Conservation (phyloP, 2,888 invertebrate genomes). For the Ceramica pisi region DNA sequence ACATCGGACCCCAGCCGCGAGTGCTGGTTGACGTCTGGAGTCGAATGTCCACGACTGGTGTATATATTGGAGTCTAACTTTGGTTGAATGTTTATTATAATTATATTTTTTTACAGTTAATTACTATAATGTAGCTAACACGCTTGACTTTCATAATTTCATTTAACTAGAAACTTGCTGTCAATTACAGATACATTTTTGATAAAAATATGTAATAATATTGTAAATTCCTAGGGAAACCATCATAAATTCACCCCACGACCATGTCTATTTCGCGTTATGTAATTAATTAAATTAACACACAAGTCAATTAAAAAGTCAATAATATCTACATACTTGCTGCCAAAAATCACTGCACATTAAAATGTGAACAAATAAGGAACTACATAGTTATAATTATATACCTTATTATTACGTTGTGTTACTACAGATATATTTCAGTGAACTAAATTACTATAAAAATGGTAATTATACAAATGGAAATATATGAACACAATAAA, state of each 20-base stretch:
- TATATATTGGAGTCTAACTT: constrained; percentile 81
- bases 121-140: constrained; percentile 78
- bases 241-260: constrained; percentile 52
- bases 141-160: constrained; percentile 76
- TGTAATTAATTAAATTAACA: constrained; percentile 46
- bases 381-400: constrained; percentile 58
- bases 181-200: constrained; percentile 53
- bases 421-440: constrained; percentile 52
- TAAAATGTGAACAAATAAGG: constrained; percentile 64
- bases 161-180: constrained; percentile 70
- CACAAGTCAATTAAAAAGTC: constrained; percentile 33
- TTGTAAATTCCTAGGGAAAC: constrained; percentile 40
- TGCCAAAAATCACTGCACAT: constrained; percentile 66
- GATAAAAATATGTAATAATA: constrained; percentile 55
- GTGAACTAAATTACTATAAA: constrained; percentile 50
- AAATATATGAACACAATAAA: constrained; percentile 64
- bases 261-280: constrained; percentile 48
- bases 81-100: constrained; percentile 76
- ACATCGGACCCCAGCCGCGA: constrained; percentile 65
- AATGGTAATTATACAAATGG: constrained; percentile 52
- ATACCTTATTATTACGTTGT: constrained; percentile 58
- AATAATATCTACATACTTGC: constrained; percentile 59
- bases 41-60: constrained; percentile 72
- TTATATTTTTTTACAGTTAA: constrained; percentile 68
- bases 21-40: constrained; percentile 51